phyloP scores from a whole-genome alignment of 2,888 invertebrate genomes.

The Archaeoteleia sp. region DNA sequence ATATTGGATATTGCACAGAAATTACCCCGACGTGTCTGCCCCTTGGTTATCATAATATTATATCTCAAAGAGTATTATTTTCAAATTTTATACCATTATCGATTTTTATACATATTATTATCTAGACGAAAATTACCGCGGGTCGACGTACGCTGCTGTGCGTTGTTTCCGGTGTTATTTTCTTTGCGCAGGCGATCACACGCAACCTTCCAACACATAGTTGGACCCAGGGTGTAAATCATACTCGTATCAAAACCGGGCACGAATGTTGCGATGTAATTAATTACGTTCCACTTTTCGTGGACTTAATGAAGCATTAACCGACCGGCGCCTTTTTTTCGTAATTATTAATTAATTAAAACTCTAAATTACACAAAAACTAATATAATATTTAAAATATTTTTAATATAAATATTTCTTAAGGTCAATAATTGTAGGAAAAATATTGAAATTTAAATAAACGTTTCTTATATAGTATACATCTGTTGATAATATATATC shows the following conservation, averaged over 20 bases:
- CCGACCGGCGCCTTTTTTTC: constrained; percentile 33
- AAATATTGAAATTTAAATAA: no score
- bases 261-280: constrained; percentile 58
- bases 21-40: no score
- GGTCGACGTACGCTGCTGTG: constrained; percentile 24
- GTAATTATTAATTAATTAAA: constrained; percentile 36
- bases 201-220: constrained; percentile 36
- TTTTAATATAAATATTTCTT: no score
- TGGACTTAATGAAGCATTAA: constrained; percentile 58
- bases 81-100: no score
- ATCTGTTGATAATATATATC: no score
- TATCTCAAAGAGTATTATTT: no score
- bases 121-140: constrained; percentile 18
- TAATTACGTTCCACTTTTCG: constrained; percentile 56
- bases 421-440: no score
- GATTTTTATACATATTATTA: constrained; percentile 10
- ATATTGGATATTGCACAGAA: no score
- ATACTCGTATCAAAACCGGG: constrained; percentile 54
- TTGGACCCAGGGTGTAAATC: constrained; percentile 43
- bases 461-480: no score
- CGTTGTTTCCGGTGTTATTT: constrained; percentile 36
- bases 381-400: no score
- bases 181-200: constrained; percentile 25
- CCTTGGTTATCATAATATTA: no score
- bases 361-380: constrained; percentile 14